Evolutionary conservation across 1,140 invertebrate species (phyloP).

Genomic region (Pseudobourletiella spinata): DNA sequence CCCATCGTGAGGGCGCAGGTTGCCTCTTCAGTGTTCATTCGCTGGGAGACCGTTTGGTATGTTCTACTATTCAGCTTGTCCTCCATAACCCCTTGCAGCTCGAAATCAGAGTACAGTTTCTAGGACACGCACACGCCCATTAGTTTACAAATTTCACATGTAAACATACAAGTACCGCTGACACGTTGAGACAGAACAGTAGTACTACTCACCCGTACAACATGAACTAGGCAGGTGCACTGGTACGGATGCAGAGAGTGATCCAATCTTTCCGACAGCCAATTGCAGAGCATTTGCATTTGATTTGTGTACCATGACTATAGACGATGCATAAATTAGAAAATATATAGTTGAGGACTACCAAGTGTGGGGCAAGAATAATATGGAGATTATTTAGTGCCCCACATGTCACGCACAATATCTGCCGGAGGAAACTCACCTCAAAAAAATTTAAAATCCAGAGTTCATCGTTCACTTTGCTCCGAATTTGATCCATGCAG

Average conservation of each 20-base stretch:
- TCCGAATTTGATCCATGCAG: conserved; percentile 94
- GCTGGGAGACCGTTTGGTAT: conserved; percentile 83
- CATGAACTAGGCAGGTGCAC: conserved; percentile 90
- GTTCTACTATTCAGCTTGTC: conserved; percentile 95
- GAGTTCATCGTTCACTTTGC: conserved; percentile 92
- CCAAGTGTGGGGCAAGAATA: no score
- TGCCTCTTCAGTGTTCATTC: conserved; percentile 95
- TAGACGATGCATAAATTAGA: no score
- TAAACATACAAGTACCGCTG: no score
- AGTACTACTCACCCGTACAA: conserved; percentile 78
- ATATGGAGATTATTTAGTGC: no score
- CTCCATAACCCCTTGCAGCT: conserved; percentile 96
- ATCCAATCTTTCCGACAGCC: conserved; percentile 87
- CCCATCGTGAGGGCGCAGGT: conserved; percentile 80
- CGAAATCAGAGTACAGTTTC: conserved; percentile 99
- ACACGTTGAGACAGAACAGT: no score
- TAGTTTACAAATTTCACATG: no score
- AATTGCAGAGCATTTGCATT: conserved; percentile 87
- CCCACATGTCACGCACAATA: no score
- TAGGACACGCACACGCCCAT: no score
- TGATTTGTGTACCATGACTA: conserved; percentile 92
- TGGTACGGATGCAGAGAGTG: conserved; percentile 93
- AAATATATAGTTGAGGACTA: no score
- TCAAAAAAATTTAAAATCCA: conserved; percentile 97
- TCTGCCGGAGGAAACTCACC: no score